Conservation (phyloP, 2,113 vertebrate genomes). For the Nycticryphes semicollaris region DNA sequence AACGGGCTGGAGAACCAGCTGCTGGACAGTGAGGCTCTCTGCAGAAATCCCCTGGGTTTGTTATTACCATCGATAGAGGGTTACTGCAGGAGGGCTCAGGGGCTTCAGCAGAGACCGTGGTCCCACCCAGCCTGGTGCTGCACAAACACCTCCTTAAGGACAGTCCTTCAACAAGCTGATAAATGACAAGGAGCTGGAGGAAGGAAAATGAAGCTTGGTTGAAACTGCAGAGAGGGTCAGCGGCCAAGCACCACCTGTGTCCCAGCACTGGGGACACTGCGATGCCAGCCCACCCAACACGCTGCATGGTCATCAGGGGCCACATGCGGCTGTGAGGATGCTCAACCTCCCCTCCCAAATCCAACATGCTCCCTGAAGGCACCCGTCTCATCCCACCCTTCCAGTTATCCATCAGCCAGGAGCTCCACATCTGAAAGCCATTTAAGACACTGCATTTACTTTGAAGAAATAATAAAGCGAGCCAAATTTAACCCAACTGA, state of each 20-base stretch:
- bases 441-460: neutral
- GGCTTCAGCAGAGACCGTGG: neutral
- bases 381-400: neutral
- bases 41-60: neutral
- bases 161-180: neutral
- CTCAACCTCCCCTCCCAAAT: neutral
- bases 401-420: neutral
- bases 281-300: neutral
- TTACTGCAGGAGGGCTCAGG: neutral
- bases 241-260: neutral
- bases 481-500: neutral
- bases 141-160: neutral
- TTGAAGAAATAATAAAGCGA: neutral
- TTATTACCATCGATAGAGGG: neutral
- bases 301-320: neutral
- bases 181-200: neutral
- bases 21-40: neutral
- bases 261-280: neutral
- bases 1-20: neutral
- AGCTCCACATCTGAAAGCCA: neutral
- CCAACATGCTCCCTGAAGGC: accelerated
- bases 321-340: accelerated
- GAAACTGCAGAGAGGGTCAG: neutral
- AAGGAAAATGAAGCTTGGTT: neutral
- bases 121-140: neutral